A percentile compares a stretch with the other conserved stretches of the same genome.
Conservation (phyloP, 2,113 vertebrate genomes). For the Leptocoma aspasia region DNA sequence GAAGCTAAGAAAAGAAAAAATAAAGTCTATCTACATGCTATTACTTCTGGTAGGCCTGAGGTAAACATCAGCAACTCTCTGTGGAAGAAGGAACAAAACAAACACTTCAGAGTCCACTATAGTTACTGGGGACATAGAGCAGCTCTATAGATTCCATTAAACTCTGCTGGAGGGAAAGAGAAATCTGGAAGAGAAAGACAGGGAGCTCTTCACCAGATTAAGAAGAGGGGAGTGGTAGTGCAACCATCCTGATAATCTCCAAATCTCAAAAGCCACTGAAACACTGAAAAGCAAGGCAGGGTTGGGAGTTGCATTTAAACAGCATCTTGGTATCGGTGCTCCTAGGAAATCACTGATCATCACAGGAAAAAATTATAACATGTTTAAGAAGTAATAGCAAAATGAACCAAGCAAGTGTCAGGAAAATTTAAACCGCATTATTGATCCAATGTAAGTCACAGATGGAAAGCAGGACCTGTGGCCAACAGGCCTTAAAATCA, state of each 20-base stretch:
- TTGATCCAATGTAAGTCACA: not conserved
- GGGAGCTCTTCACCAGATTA: not conserved
- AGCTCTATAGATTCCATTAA: not conserved
- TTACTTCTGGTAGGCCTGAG: not conserved
- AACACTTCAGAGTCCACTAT: not conserved
- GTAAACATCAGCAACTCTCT: not conserved
- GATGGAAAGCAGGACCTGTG: not conserved
- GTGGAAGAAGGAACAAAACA: not conserved
- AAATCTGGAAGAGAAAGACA: not conserved
- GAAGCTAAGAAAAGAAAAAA: not conserved
- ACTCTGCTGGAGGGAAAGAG: not conserved
- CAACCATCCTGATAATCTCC: constrained; percentile 7
- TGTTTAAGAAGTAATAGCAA: not conserved
- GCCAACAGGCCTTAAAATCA: not conserved
- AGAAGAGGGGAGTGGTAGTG: not conserved
- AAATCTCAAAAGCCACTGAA: not conserved
- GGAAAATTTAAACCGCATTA: not conserved
- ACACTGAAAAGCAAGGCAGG: not conserved
- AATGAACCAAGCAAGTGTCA: not conserved
- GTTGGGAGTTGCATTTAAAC: not conserved
- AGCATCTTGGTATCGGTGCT: not conserved
- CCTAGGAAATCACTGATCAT: not conserved
- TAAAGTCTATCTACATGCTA: not conserved
- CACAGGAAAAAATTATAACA: not conserved
- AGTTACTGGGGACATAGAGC: not conserved